A percentile compares a stretch with the other conserved stretches of the same genome.
phyloP scores from a whole-genome alignment of 2,797 vertebrate genomes.

The Poecilia picta region DNA sequence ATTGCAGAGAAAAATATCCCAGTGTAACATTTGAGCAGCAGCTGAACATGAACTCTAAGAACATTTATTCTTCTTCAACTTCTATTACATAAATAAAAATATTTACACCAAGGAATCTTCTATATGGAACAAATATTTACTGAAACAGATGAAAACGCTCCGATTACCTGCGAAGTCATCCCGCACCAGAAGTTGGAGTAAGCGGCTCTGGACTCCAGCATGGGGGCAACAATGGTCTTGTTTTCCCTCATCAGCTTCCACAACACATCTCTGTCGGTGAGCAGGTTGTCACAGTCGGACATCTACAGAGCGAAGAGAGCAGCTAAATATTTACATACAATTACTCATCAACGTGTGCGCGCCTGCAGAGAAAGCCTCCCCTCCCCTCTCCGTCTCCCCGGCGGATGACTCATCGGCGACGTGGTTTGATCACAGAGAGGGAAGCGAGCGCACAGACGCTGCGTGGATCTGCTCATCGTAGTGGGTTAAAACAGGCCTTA shows the following conservation, averaged over 20 bases:
- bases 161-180: constrained; percentile 89
- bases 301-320: constrained; percentile 70
- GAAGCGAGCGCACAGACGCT: background rate
- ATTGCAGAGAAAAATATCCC: background rate
- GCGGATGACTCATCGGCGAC: constrained; percentile 33
- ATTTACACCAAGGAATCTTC: background rate
- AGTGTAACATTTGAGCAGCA: background rate
- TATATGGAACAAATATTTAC: background rate
- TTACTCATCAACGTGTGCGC: constrained; percentile 7
- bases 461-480: background rate
- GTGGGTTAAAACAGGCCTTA: constrained; percentile 21
- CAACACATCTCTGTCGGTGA: constrained; percentile 83
- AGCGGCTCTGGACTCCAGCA: constrained; percentile 91
- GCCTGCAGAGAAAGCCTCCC: constrained; percentile 27
- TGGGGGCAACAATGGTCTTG: constrained; percentile 89
- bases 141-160: background rate
- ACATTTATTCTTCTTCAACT: background rate
- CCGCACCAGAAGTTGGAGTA: constrained; percentile 97
- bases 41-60: background rate
- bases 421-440: constrained; percentile 32
- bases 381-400: background rate
- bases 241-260: constrained; percentile 87
- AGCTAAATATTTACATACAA: constrained; percentile 27
- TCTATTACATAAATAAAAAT: background rate
- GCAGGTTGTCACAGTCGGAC: constrained; percentile 87